These are phyloP conservation scores for Catharus fuscescens DNA, from an alignment of 2,113 vertebrate genomes.

Conservation along the genomic window DNA sequence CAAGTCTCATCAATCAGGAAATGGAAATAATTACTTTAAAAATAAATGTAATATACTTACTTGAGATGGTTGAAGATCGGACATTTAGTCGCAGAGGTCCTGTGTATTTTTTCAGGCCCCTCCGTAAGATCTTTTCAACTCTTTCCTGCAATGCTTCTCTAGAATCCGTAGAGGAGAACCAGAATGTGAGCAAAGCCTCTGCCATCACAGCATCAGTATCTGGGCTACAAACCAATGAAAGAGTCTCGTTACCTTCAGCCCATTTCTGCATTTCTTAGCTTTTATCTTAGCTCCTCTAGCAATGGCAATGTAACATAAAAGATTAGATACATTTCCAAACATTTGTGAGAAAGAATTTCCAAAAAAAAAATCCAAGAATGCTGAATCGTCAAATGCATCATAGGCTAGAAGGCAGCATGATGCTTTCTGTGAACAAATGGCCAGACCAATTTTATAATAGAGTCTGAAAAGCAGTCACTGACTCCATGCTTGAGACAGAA, in stretches of 20 bases:
- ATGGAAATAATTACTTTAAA: not conserved
- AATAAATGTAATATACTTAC: constrained; percentile 49
- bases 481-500: not conserved
- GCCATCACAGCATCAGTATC: constrained; percentile 58
- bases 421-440: not conserved
- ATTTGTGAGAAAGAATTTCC: not conserved
- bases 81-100: constrained; percentile 53
- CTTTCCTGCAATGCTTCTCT: constrained; percentile 28
- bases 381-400: not conserved
- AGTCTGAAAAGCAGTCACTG: not conserved
- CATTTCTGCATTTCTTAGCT: not conserved
- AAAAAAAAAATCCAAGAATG: not conserved
- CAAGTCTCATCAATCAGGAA: not conserved
- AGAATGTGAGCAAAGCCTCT: constrained; percentile 74
- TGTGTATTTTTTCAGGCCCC: constrained; percentile 62
- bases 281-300: not conserved
- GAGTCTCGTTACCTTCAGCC: not conserved
- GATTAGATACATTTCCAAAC: not conserved
- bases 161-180: constrained; percentile 62
- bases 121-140: constrained; percentile 44
- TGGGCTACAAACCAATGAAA: constrained; percentile 66
- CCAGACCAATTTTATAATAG: not conserved
- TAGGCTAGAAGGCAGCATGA: not conserved
- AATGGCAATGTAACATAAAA: not conserved
- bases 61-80: constrained; percentile 69